These are phyloP conservation scores for Oceanodroma tethys DNA, from an alignment of 2,113 vertebrate species.

Conservation along the genomic window DNA sequence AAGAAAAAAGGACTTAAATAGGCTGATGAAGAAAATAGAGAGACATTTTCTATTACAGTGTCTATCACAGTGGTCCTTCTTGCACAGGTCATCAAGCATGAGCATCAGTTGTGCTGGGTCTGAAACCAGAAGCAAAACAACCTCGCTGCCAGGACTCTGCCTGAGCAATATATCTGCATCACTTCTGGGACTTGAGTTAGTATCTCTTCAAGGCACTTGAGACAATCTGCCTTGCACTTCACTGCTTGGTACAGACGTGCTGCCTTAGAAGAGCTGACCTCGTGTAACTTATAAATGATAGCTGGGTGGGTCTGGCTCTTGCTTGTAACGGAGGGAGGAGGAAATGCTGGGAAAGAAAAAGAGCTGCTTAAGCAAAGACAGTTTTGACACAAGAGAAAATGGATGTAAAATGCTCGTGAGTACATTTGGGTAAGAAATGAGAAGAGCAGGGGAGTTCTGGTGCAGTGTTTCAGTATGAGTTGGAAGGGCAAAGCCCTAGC, in stretches of 20 bases:
- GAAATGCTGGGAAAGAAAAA: neutral
- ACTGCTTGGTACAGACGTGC: neutral
- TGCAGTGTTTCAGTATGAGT: rapidly evolving
- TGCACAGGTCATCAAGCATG: neutral
- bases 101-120: neutral
- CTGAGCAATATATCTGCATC: neutral
- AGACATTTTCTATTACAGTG: neutral
- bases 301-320: neutral
- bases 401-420: neutral
- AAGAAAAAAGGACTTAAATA: neutral
- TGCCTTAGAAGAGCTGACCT: neutral
- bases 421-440: neutral
- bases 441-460: neutral
- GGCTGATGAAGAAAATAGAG: neutral
- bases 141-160: neutral
- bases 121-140: neutral
- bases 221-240: constrained; percentile 37
- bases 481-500: neutral
- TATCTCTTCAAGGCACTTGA: constrained; percentile 34
- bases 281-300: neutral
- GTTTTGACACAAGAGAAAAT: neutral
- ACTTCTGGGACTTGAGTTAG: neutral
- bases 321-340: neutral
- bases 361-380: neutral
- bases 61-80: neutral